Percentiles rank a stretch among this genome's conserved stretches.
These are phyloP conservation scores for Phrynocephalus guinanensis DNA, from an alignment of 2,797 vertebrate species.

Conservation along the genomic window DNA sequence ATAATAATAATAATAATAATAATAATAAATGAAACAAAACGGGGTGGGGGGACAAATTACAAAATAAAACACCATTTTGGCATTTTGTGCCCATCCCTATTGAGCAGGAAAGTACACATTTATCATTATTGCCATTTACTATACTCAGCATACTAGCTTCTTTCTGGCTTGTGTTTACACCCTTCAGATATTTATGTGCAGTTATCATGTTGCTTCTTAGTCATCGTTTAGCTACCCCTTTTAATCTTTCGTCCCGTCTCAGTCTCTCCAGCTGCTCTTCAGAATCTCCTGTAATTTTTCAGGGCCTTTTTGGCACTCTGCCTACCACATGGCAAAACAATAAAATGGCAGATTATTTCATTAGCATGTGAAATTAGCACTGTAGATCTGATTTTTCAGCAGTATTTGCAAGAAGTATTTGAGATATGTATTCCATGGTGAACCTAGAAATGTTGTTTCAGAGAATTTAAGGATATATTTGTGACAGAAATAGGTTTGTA, in stretches of 20 bases:
- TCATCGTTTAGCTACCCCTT: conserved; percentile 46
- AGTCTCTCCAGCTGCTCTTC: conserved; percentile 27
- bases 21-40: too few species aligned
- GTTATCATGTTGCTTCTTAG: conserved; percentile 40
- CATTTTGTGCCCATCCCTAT: too few species aligned
- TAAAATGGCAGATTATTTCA: conserved; percentile 1
- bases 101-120: not conserved
- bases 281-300: conserved; percentile 23
- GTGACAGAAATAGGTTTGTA: not conserved
- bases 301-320: conserved; percentile 27
- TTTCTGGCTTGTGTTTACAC: conserved; percentile 15
- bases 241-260: conserved; percentile 28
- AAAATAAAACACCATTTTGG: too few species aligned
- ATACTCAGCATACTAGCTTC: not conserved
- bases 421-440: not conserved
- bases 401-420: not conserved
- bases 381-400: not conserved
- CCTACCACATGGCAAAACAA: conserved; percentile 2
- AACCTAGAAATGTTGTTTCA: not conserved
- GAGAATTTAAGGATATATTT: not conserved
- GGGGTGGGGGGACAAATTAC: too few species aligned
- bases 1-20: too few species aligned
- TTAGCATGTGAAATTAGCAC: not conserved
- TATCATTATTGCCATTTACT: not conserved
- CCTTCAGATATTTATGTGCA: not conserved